phyloP scores from a whole-genome alignment of 2,797 vertebrate species.

The Liparis tanakae region DNA sequence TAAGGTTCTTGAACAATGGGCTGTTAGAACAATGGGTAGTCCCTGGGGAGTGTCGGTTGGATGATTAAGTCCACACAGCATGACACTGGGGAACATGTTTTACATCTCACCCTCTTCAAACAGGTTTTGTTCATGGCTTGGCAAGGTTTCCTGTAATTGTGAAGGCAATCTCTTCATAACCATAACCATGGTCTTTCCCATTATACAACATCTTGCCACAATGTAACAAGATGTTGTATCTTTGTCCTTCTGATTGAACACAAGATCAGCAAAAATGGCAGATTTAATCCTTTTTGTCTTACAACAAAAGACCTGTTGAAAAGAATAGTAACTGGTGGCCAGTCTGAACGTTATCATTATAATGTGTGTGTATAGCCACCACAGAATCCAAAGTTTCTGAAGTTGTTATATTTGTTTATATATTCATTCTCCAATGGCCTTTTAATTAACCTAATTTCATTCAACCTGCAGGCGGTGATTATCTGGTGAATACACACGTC shows the following conservation, averaged over 20 bases:
- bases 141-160: neutral
- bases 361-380: neutral
- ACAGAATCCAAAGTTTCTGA: conserved; percentile 17
- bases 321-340: neutral
- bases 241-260: neutral
- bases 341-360: neutral
- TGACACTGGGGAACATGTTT: neutral
- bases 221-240: neutral
- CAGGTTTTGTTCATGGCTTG: neutral
- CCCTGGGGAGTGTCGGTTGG: neutral
- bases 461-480: conserved; percentile 70
- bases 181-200: neutral
- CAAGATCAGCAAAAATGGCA: neutral
- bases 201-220: neutral
- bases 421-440: conserved; percentile 48
- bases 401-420: conserved; percentile 41
- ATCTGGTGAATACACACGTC: conserved; percentile 65
- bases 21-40: neutral
- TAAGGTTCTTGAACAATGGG: neutral
- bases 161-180: neutral
- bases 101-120: neutral
- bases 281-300: neutral
- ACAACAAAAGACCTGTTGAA: neutral
- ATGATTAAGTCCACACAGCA: conserved; percentile 9
- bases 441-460: conserved; percentile 73